Percentiles rank a stretch among this genome's conserved stretches.
These are phyloP conservation scores for Lepidocolaptes lacrymiger DNA, from an alignment of 2,797 vertebrate species.

Conservation along the genomic window DNA sequence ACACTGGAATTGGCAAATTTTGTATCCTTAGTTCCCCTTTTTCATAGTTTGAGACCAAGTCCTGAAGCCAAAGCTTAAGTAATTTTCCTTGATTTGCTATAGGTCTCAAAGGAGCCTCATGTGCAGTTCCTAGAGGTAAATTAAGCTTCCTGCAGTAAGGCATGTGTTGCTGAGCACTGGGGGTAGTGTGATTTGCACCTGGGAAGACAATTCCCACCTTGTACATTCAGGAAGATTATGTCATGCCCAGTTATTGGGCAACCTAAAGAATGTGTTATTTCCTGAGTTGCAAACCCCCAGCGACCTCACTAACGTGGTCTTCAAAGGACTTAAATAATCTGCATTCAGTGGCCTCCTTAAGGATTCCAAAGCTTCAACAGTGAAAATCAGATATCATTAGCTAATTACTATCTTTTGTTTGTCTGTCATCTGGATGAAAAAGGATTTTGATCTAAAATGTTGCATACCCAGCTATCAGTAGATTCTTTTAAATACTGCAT, in stretches of 20 bases:
- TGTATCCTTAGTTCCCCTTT: not conserved
- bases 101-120: not conserved
- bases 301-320: not conserved
- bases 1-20: not conserved
- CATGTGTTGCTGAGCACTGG: not conserved
- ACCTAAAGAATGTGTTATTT: slow-evolving; percentile 11
- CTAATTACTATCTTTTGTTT: not conserved
- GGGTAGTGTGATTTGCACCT: not conserved
- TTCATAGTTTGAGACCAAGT: not conserved
- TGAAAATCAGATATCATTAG: not conserved
- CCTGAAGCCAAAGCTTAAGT: not conserved
- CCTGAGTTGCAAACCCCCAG: not conserved
- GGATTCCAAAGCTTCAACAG: not conserved
- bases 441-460: not conserved
- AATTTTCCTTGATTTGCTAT: not conserved
- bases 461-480: not conserved
- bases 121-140: not conserved
- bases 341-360: not conserved
- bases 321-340: not conserved
- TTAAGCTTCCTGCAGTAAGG: not conserved
- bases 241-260: not conserved
- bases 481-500: not conserved
- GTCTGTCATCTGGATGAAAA: not conserved
- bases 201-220: not conserved
- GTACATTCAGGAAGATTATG: not conserved